These are phyloP conservation scores for Halocaridina rubra DNA, from an alignment of 2,888 invertebrate species.

Conservation along the genomic window DNA sequence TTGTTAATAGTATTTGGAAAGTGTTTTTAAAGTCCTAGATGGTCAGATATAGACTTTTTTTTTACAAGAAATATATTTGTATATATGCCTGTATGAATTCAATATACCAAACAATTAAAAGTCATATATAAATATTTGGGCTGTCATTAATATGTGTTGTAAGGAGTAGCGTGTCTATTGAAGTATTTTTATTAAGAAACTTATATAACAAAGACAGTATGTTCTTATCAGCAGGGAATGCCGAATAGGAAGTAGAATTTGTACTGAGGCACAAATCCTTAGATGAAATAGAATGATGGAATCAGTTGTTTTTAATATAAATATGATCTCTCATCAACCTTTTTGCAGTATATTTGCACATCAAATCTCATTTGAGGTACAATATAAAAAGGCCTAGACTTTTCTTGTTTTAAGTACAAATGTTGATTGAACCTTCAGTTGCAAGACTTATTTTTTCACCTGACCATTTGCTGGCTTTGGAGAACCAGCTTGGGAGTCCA, in stretches of 20 bases:
- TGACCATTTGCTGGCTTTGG: background rate
- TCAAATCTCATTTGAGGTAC: background rate
- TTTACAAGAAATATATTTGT: no score
- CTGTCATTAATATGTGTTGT: no score
- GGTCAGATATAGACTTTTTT: no score
- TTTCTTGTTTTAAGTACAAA: background rate
- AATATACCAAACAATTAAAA: no score
- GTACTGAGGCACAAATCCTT: conserved; percentile 15
- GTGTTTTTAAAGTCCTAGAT: no score
- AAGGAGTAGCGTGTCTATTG: no score
- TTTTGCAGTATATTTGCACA: background rate
- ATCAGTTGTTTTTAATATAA: background rate
- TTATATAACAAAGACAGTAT: conserved; percentile 5
- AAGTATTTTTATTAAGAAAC: conserved; percentile 19
- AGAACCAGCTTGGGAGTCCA: background rate
- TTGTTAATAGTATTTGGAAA: no score
- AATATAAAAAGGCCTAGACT: background rate
- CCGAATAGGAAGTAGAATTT: conserved; percentile 14
- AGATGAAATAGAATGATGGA: background rate
- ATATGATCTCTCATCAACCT: background rate
- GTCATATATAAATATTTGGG: no score
- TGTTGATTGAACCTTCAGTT: background rate
- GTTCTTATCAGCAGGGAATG: background rate
- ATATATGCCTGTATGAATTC: no score
- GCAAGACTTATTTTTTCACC: conserved; percentile 3